phyloP scores from a whole-genome alignment of 2,113 vertebrate species.

The Solenodon paradoxus region DNA sequence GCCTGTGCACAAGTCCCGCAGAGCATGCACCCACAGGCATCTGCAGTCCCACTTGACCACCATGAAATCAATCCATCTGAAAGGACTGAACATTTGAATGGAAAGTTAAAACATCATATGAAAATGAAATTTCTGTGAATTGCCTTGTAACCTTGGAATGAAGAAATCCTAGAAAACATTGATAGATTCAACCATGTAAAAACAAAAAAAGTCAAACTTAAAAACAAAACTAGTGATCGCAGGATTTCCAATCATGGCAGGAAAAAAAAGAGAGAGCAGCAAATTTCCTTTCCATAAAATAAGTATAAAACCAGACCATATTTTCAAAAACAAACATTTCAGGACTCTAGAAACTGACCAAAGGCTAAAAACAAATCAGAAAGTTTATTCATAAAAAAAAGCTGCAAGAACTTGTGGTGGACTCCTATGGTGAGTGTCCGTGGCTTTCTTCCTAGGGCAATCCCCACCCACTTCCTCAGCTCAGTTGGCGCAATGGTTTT shows the following conservation, averaged over 20 bases:
- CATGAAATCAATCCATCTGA: background rate
- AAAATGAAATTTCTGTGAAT: background rate
- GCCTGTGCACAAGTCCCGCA: too few species aligned
- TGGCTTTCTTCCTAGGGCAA: background rate
- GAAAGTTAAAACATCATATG: background rate
- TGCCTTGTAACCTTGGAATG: background rate
- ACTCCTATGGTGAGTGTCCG: background rate
- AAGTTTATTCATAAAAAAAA: background rate
- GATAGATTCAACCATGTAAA: background rate
- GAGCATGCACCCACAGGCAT: too few species aligned
- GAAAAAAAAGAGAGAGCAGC: background rate
- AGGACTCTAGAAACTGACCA: background rate
- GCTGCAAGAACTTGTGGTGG: background rate
- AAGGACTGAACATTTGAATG: background rate
- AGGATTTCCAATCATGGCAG: background rate
- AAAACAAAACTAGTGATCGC: background rate
- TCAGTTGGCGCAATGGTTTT: rapidly evolving
- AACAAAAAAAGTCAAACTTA: background rate
- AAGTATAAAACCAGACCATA: background rate
- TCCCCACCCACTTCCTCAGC: background rate
- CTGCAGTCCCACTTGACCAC: background rate
- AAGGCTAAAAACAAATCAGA: background rate
- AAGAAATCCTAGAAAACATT: background rate
- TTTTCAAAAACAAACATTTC: background rate
- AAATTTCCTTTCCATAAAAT: background rate